Evolutionary conservation across 2,797 vertebrate species (phyloP), one percentile per base, ranked within the genome.

Genomic region (Pantherophis vulpinus): DNA sequence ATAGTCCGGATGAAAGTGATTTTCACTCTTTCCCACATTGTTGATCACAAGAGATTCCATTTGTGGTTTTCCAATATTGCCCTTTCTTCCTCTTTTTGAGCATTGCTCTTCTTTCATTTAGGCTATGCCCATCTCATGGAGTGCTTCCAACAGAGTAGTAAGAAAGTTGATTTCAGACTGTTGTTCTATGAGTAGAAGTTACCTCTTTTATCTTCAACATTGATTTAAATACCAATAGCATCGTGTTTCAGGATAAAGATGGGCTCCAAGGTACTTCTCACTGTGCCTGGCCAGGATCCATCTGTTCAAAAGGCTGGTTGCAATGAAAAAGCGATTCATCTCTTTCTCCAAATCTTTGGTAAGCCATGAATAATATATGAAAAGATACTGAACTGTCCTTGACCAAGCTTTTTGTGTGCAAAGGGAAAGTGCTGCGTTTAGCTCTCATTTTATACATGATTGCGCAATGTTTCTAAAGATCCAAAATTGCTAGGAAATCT

Each of bases 51-150:
- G 59, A 42, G 37, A 83, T 42, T 92, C 95, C 95, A 91, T 93
- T 95, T 95, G 93, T 70, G 93, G 47, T 91, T 93, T 91, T 96
- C 91, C 91, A 95, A 90, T 93, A 94, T 94, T 94, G 92, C 93
- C 93, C 90, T 96, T 88, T 92, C 42, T 95, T 87, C 86, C 87
- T 94, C 95, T 95, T 54, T 63, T 91, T 94, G 79, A 87, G 94
- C 90, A 95, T 93, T 87, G 2, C 1, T 87, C 54, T 70, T 92
- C 91, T 79, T 70, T 89, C 83, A 74, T 47, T 83, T 91, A 95
- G 93, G 95, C 92, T 88, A 92, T 95, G 92, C 94, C 93, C 91
- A 58, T 90, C 93, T 93, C 93, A 94, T 93, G 93, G 88, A 54
- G 91, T 96, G 87, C 12, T 96, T 90, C 90, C 93, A 95, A 90